phyloP scores from a whole-genome alignment of 2,113 vertebrate genomes.

The Phylloscopus whistleri region DNA sequence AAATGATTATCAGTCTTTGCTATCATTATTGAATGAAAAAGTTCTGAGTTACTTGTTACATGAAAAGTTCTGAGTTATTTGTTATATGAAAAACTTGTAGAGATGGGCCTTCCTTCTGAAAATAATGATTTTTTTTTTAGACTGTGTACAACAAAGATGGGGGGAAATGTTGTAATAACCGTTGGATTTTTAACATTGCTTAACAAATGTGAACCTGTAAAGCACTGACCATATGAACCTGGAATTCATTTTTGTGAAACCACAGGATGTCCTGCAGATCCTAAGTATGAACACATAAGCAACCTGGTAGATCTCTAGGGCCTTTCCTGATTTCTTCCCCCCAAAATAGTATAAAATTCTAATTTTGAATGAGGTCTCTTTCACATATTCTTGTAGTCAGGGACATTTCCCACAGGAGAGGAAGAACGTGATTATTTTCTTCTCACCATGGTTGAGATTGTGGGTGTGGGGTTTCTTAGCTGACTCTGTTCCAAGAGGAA shows the following conservation, averaged over 20 bases:
- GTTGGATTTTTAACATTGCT: neutral
- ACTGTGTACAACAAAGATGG: neutral
- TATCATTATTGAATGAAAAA: neutral
- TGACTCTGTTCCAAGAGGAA: neutral
- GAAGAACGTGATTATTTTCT: neutral
- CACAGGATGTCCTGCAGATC: neutral
- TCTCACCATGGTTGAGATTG: neutral
- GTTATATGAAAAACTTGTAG: neutral
- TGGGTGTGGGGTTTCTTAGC: neutral
- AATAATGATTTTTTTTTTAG: neutral
- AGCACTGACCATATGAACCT: neutral
- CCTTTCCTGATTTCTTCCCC: neutral
- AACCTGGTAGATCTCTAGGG: neutral
- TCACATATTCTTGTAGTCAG: neutral
- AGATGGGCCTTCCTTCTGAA: neutral
- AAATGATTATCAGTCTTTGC: neutral
- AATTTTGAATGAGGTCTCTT: neutral
- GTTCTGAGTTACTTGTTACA: neutral
- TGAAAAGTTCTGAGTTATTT: neutral
- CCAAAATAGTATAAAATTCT: neutral
- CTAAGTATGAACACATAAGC: neutral
- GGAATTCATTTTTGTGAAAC: neutral
- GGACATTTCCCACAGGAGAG: neutral
- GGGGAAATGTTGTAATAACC: neutral
- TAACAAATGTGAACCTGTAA: neutral